Evolutionary conservation across 2,888 invertebrate genomes (phyloP), one percentile per base, ranked within the genome.

Genomic region (Pristionchus entomophagus): DNA sequence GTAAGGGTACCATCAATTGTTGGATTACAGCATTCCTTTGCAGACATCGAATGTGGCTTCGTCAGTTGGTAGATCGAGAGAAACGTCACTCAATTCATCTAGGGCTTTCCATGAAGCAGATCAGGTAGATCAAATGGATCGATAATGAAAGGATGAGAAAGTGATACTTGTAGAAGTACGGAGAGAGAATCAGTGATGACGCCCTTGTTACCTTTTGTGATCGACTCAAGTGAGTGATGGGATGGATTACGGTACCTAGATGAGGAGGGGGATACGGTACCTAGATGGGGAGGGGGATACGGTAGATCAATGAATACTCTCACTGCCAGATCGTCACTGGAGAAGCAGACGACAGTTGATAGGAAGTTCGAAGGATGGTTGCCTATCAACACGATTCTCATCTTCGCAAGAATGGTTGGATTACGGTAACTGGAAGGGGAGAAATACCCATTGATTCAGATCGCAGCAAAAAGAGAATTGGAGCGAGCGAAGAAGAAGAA

Each of bases 161-260:
- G 22, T 41, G 38, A 73, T 51, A 5, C 6, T 59, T 82, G 17
- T 29, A 84, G 83, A 84, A 84, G 49, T 84, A 26, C 32, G 83
- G 83, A 45, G 83, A 84, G 65, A 32, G 65, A 29, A 41, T 84
- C 22, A n/a, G 65, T 19, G 83, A 84, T 22, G 83, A 84, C 29
- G 83, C 83, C 0, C 41, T 84, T 0, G 45, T 49, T 1, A 84
- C 83, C 45, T 84, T 84, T 35, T 84, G 83, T 22, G 49, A 84
- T 62, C 41, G 65, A 45, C 19, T 84, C 32, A 62, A 29, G 83
- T 84, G 32, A 49, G 45, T 22, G 56, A 19, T 26, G 19, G 29
- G 51, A 73, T 29, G 51, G 26, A 49, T 19, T 80, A 45, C 53
- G 22, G 35, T 51, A 45, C 26, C 19, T 35, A 8, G 38, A 8